A percentile compares a stretch with the other conserved stretches of the same genome.
Evolutionary conservation across 2,797 vertebrate species (phyloP).

Genomic region (Sebastolobus altivelis): DNA sequence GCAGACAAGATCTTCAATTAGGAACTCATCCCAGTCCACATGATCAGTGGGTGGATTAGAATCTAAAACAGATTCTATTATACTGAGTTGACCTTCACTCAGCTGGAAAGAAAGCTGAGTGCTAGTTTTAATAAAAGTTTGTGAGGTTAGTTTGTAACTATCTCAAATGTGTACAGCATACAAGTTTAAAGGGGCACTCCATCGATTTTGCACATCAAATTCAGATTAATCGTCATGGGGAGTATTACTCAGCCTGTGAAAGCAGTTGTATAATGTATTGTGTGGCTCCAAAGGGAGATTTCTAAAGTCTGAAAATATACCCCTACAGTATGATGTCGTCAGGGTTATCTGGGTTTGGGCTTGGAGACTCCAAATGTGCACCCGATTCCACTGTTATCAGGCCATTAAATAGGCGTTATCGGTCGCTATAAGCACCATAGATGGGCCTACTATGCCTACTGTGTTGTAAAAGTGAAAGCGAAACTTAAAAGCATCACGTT

Average conservation of each 20-base stretch:
- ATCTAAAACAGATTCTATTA: conserved; percentile 49
- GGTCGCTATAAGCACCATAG: too few species aligned
- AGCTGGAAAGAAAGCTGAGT: conserved; percentile 39
- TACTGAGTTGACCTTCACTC: conserved; percentile 57
- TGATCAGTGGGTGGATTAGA: conserved; percentile 49
- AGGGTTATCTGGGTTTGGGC: too few species aligned
- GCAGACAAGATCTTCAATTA: conserved; percentile 71
- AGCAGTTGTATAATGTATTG: background rate
- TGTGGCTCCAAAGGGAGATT: background rate
- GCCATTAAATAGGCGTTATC: too few species aligned
- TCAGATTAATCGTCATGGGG: background rate
- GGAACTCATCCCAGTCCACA: conserved; percentile 39
- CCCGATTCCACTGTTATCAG: too few species aligned
- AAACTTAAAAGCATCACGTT: too few species aligned
- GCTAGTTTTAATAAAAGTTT: conserved; percentile 30
- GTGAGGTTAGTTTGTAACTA: background rate
- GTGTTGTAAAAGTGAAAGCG: too few species aligned
- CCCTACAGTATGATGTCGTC: background rate
- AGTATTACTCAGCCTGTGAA: background rate
- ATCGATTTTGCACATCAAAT: background rate
- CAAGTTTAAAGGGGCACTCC: background rate
- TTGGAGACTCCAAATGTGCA: too few species aligned
- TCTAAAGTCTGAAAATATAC: background rate
- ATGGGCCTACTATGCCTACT: too few species aligned
- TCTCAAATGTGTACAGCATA: background rate